phyloP scores from a whole-genome alignment of 2,888 invertebrate species.

The Archips xylosteana region DNA sequence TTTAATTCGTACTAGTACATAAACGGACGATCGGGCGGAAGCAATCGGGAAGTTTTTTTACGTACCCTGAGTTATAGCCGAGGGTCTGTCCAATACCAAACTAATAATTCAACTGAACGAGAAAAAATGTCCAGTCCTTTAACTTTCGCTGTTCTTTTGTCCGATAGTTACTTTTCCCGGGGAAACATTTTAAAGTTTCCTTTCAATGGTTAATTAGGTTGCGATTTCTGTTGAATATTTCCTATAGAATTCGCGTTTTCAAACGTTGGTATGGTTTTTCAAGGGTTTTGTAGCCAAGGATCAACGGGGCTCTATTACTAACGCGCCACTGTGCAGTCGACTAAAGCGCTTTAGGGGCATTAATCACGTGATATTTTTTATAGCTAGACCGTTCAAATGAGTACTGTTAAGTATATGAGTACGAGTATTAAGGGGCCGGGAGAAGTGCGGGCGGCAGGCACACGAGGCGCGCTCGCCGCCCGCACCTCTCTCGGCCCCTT shows the following conservation, averaged over 20 bases:
- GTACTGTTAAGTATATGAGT: too few species aligned
- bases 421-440: too few species aligned
- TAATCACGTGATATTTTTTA: too few species aligned
- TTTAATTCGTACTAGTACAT: slow-evolving; percentile 29
- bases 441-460: too few species aligned
- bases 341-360: too few species aligned
- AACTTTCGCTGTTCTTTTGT: slow-evolving; percentile 20
- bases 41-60: slow-evolving; percentile 38
- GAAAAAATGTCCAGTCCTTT: slow-evolving; percentile 35
- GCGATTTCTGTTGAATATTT: background rate
- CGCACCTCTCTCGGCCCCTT: too few species aligned
- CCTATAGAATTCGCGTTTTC: background rate
- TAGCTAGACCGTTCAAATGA: too few species aligned
- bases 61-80: slow-evolving; percentile 44
- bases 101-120: slow-evolving; percentile 47
- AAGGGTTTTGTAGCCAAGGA: too few species aligned
- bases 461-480: too few species aligned
- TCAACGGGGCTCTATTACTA: too few species aligned
- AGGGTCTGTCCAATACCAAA: slow-evolving; percentile 44
- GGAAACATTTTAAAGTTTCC: background rate
- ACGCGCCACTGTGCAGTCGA: too few species aligned
- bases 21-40: slow-evolving; percentile 14
- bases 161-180: slow-evolving; percentile 10
- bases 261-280: too few species aligned
- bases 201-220: background rate